Evolutionary conservation across 2,113 vertebrate species (phyloP).

Genomic region (Megaceryle torquata): DNA sequence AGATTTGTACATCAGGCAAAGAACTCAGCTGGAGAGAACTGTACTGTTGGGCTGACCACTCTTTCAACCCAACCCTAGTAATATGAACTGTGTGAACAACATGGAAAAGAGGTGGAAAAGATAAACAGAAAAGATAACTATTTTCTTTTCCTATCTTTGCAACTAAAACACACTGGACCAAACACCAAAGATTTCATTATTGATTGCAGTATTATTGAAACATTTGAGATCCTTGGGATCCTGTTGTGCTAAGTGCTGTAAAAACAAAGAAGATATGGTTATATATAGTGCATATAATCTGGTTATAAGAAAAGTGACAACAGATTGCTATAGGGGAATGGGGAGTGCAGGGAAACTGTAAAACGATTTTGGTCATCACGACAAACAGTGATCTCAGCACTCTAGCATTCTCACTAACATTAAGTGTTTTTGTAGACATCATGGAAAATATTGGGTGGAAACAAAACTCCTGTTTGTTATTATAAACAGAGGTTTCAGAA

Average conservation of each 20-base stretch:
- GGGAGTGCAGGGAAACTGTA: not conserved
- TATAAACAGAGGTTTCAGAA: constrained; percentile 7
- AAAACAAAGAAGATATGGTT: not conserved
- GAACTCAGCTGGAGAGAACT: not conserved
- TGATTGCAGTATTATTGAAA: not conserved
- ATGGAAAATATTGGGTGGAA: constrained; percentile 44
- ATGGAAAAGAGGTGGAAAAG: not conserved
- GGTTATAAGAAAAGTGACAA: not conserved
- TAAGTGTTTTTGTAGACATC: not conserved
- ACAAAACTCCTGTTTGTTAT: constrained; percentile 14
- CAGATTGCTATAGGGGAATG: not conserved
- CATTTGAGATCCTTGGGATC: not conserved
- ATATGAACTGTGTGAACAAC: not conserved
- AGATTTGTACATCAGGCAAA: not conserved
- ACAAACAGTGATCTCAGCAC: constrained; percentile 27
- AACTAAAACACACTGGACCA: not conserved
- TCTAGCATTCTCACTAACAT: not conserved
- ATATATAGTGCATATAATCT: not conserved
- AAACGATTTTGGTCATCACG: not conserved
- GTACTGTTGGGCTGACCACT: not conserved
- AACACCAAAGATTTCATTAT: not conserved
- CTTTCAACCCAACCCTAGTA: not conserved
- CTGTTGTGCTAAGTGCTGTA: not conserved
- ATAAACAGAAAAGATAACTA: not conserved
- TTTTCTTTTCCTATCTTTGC: not conserved